Conservation (phyloP, 2,113 vertebrate genomes). For the Oriolus oriolus region DNA sequence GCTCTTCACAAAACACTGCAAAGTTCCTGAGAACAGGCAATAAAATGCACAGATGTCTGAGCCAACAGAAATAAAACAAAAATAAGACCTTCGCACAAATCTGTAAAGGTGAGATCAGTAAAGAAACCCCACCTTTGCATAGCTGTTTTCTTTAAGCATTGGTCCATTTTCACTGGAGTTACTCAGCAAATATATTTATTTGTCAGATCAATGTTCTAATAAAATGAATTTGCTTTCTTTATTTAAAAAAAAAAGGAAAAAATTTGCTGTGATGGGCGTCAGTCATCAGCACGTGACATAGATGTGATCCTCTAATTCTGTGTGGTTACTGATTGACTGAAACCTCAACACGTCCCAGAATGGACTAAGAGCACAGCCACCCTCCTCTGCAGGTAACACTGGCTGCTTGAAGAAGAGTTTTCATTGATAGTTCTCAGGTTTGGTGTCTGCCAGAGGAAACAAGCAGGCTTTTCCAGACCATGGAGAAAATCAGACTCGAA, state of each 20-base stretch:
- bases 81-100: slow-evolving; percentile 19
- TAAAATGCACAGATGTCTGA: slow-evolving; percentile 32
- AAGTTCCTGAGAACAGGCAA: slow-evolving; percentile 28
- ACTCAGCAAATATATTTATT: neutral
- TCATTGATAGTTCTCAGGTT: neutral
- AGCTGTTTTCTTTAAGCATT: neutral
- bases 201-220: neutral
- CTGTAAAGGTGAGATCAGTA: neutral
- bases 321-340: neutral
- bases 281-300: neutral
- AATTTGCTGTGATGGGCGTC: neutral
- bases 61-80: slow-evolving; percentile 26
- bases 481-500: neutral
- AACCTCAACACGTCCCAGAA: neutral
- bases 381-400: neutral
- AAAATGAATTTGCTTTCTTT: neutral
- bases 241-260: neutral
- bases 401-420: neutral
- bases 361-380: neutral
- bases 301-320: neutral
- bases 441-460: neutral
- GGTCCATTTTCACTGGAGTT: neutral
- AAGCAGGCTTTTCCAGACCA: neutral
- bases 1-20: neutral
- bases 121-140: accelerated